Evolutionary conservation across 2,113 vertebrate genomes (phyloP), one percentile per base, ranked within the genome.

Genomic region (Gasterosteus aculeatus): DNA sequence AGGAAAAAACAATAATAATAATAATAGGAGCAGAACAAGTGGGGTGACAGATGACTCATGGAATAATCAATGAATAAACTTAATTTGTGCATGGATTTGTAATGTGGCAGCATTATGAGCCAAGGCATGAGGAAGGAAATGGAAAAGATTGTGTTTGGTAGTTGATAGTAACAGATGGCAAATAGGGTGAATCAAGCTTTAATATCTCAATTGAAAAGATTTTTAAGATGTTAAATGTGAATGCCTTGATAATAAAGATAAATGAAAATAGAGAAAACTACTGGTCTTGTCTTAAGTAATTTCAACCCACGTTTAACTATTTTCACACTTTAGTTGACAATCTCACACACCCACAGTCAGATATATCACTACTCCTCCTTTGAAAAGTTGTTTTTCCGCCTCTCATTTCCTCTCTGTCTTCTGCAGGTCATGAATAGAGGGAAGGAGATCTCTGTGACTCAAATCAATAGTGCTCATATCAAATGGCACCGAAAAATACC

Each of bases 11-110:
- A 33, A 7, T 73, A 51, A 62, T 3, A 38, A 42, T n/a, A 26
- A 26, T 26, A 26, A 26, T 26, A 26, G 22, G 54, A 75, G 49
- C 31, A 15, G 80, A 19, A 82, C 26, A 39, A 67, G 14, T 46
- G 41, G 22, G 63, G n/a, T 51, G 62, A 66, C 68, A 78, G 49
- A 56, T 57, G 10, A 56, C 33, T 16, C 39, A 67, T 49, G 47
- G 54, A 14, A 69, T 47, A 42, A 61, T 57, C 62, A 42, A 47
- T 81, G 19, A 59, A 29, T 39, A 7, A 51, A 58, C 59, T 60
- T 4, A 54, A 9, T 16, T 14, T 54, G 15, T 67, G 29, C 44
- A 67, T 49, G 65, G 62, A 61, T 70, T 64, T 54, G 16, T 0
- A 1, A 68, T 57, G 66, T 58, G 31, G 64, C 35, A 39, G 41